Evolutionary conservation across 2,888 invertebrate species (phyloP).

Genomic region (Rotaria sp.): DNA sequence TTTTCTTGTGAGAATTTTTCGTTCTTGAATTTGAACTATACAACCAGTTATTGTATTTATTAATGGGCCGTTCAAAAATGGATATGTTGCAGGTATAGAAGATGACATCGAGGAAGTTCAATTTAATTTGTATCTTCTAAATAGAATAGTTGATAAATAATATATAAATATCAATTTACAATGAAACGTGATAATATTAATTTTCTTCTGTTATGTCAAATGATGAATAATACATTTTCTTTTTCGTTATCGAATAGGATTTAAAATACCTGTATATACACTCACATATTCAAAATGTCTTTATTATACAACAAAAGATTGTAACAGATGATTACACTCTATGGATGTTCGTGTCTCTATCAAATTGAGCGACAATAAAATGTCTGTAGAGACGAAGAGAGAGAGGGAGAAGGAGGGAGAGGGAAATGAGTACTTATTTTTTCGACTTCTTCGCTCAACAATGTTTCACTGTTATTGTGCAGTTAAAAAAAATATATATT

Average conservation of each 20-base stretch:
- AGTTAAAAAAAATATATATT: not conserved
- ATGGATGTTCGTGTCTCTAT: not conserved
- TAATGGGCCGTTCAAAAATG: not conserved
- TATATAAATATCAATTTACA: not conserved
- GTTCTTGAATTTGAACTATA: not conserved
- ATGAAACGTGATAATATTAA: not conserved
- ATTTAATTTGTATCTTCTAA: not conserved
- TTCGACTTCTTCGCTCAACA: not conserved
- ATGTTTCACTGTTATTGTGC: not conserved
- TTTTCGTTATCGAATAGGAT: not conserved
- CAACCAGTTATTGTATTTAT: not conserved
- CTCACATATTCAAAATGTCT: not conserved
- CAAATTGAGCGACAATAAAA: not conserved
- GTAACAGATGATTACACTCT: not conserved
- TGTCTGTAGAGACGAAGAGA: not conserved
- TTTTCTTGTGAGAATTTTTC: not conserved
- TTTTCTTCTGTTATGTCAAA: not conserved
- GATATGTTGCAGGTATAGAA: not conserved
- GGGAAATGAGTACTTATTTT: too few relatives aligned
- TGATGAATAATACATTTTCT: not conserved
- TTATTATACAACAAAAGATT: not conserved
- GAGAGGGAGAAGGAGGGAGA: not conserved
- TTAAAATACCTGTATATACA: not conserved
- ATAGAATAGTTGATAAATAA: not conserved
- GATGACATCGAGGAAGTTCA: not conserved